phyloP scores from a whole-genome alignment of 2,888 invertebrate genomes.

The Lordiphosa andalusiaca region DNA sequence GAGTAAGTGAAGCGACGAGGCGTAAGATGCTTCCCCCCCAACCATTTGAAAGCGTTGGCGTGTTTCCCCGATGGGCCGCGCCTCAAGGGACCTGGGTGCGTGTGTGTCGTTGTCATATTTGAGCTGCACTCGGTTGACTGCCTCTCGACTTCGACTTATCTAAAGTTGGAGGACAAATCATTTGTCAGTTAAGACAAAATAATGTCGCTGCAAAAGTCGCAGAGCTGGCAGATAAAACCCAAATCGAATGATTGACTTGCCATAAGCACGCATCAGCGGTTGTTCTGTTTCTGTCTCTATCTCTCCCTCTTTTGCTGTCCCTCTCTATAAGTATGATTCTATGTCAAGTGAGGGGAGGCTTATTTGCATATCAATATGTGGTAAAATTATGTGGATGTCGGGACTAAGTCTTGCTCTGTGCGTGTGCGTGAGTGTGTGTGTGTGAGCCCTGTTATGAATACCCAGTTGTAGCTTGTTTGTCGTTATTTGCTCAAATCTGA shows the following conservation, averaged over 20 bases:
- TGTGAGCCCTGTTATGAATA: no score
- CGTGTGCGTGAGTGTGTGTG: background rate
- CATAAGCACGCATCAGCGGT: constrained; percentile 60
- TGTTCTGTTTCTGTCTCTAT: constrained; percentile 17
- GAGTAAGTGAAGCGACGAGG: constrained; percentile 32
- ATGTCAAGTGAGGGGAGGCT: constrained; percentile 21
- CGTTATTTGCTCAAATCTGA: no score
- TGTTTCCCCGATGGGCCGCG: constrained; percentile 30
- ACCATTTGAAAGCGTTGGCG: constrained; percentile 60
- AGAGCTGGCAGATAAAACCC: constrained; percentile 57
- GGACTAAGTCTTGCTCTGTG: background rate
- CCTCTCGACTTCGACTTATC: constrained; percentile 24
- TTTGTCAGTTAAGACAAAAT: constrained; percentile 73
- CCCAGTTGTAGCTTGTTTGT: no score
- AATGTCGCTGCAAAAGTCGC: constrained; percentile 42
- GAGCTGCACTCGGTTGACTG: constrained; percentile 53
- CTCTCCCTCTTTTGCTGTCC: constrained; percentile 3
- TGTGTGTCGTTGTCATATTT: constrained; percentile 52
- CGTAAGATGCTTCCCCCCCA: constrained; percentile 35
- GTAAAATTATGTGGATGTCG: no score
- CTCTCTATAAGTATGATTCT: background rate
- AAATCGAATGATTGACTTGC: constrained; percentile 68
- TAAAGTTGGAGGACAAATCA: constrained; percentile 42
- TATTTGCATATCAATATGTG: constrained; percentile 67
- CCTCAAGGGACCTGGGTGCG: constrained; percentile 1